These are phyloP conservation scores for Drosophila neonasuta DNA, from an alignment of 2,888 invertebrate species.

Conservation along the genomic window DNA sequence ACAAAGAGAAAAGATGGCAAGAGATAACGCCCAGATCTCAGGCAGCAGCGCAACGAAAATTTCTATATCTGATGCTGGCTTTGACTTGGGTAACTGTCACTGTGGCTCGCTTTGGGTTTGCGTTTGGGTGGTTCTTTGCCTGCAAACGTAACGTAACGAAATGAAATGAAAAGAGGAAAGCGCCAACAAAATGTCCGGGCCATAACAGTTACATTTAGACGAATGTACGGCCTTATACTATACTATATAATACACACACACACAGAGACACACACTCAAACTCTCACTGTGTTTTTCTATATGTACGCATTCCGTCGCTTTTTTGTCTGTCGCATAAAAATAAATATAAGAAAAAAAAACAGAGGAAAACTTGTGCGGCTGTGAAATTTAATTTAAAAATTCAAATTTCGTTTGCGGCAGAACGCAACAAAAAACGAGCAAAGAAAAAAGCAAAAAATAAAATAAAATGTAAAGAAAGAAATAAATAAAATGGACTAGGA, in stretches of 20 bases:
- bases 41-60: slow-evolving; percentile 66
- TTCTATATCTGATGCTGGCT: slow-evolving; percentile 75
- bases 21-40: slow-evolving; percentile 69
- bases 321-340: slow-evolving; percentile 30
- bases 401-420: slow-evolving; percentile 58
- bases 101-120: slow-evolving; percentile 23
- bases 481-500: slow-evolving; percentile 33
- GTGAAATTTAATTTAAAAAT: slow-evolving; percentile 75
- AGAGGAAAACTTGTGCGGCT: slow-evolving; percentile 46
- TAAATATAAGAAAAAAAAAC: slow-evolving; percentile 4
- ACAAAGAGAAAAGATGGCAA: slow-evolving; percentile 68
- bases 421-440: slow-evolving; percentile 3
- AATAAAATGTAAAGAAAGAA: neutral
- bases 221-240: slow-evolving; percentile 16
- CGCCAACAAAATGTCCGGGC: slow-evolving; percentile 58
- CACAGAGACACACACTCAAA: neutral
- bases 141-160: slow-evolving; percentile 16
- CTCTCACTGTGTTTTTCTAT: neutral
- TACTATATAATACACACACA: neutral
- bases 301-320: slow-evolving; percentile 1
- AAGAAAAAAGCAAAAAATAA: neutral
- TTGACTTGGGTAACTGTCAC: slow-evolving; percentile 55
- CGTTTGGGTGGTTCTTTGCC: slow-evolving; percentile 14
- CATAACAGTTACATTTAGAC: slow-evolving; percentile 69
- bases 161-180: slow-evolving; percentile 40